A percentile compares a stretch with the other conserved stretches of the same genome.
These are phyloP conservation scores for Neoseiulus cucumeris DNA, from an alignment of 1,140 invertebrate genomes.

Conservation along the genomic window DNA sequence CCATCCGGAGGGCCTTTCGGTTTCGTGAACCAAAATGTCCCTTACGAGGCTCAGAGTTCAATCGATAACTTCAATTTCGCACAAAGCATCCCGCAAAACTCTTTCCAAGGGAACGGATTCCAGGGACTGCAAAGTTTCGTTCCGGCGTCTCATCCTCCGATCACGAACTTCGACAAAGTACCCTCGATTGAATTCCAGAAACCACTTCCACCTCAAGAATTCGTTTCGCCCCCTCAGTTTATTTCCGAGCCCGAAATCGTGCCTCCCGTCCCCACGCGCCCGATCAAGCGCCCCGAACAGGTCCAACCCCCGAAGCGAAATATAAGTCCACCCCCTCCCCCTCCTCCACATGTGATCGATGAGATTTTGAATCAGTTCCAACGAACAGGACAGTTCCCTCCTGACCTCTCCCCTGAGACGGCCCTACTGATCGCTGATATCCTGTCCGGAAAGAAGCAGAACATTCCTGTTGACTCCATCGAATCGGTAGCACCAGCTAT, in stretches of 20 bases:
- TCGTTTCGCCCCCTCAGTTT: background rate
- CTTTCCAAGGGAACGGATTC: background rate
- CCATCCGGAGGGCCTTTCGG: background rate
- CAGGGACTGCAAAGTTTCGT: background rate
- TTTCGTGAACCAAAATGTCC: conserved; percentile 2
- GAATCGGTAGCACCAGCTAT: background rate
- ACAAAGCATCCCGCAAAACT: background rate
- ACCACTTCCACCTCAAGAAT: too few species aligned
- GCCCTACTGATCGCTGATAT: background rate
- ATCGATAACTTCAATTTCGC: conserved; percentile 1
- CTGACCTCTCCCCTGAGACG: background rate
- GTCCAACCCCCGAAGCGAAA: background rate
- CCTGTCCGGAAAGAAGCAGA: background rate
- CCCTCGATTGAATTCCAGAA: background rate
- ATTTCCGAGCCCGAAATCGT: background rate
- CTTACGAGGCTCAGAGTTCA: background rate
- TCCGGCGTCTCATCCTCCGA: background rate
- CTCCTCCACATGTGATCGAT: background rate
- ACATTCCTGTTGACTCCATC: background rate
- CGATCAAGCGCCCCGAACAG: background rate
- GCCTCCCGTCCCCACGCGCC: background rate
- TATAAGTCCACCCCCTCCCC: background rate
- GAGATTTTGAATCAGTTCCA: background rate
- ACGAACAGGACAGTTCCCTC: background rate
- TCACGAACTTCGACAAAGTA: background rate